phyloP scores from a whole-genome alignment of 2,797 vertebrate species.

The Sternarchorhynchus goeldii region DNA sequence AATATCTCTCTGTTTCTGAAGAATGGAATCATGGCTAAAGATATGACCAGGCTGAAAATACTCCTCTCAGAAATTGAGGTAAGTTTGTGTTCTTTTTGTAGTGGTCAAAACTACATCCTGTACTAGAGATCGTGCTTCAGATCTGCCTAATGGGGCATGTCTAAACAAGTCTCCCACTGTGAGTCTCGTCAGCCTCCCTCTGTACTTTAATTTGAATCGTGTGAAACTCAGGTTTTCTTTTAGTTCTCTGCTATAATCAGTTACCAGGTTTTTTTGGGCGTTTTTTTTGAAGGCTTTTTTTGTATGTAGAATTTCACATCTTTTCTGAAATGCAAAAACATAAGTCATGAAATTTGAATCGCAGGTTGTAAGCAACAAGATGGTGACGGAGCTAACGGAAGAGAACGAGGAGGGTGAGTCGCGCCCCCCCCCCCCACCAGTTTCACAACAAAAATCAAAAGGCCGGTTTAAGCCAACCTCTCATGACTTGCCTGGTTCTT shows the following conservation, averaged over 20 bases:
- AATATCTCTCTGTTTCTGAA: slow-evolving; percentile 56
- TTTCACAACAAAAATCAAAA: slow-evolving; percentile 33
- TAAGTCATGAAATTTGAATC: slow-evolving; percentile 16
- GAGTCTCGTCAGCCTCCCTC: background rate
- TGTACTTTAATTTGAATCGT: background rate
- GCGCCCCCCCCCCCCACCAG: slow-evolving; percentile 29
- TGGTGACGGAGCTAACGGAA: slow-evolving; percentile 84
- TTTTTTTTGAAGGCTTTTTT: background rate
- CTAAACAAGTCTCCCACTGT: slow-evolving; percentile 3
- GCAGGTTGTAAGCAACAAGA: slow-evolving; percentile 85
- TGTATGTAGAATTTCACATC: background rate
- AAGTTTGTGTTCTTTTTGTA: slow-evolving; percentile 59
- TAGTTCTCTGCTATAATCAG: background rate
- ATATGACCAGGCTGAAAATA: slow-evolving; percentile 93
- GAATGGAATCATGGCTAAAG: slow-evolving; percentile 98
- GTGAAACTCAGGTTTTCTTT: background rate
- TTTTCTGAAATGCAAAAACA: background rate
- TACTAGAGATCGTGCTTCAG: background rate
- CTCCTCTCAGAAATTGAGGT: slow-evolving; percentile 97
- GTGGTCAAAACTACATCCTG: background rate
- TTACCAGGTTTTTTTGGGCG: background rate
- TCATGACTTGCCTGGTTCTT: background rate
- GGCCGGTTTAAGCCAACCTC: slow-evolving; percentile 5
- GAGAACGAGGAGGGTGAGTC: slow-evolving; percentile 92
- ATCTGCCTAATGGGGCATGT: slow-evolving; percentile 10